Evolutionary conservation across 2,797 vertebrate genomes (phyloP).

Genomic region (Eulemur rubriventer): DNA sequence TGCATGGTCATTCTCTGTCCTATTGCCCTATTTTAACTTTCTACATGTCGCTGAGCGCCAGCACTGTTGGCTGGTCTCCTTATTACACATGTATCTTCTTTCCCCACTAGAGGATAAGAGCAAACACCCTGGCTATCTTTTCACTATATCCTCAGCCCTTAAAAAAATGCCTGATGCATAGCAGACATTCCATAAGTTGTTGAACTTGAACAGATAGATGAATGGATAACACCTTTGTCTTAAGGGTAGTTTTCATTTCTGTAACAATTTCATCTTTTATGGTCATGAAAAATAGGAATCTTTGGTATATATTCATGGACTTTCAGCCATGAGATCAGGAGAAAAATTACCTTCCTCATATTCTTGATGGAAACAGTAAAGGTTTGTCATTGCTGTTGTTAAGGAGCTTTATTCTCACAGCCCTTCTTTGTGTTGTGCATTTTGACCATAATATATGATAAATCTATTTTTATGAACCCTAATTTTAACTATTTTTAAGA

Average conservation of each 20-base stretch:
- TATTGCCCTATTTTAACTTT: background rate
- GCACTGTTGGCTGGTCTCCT: background rate
- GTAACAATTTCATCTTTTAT: background rate
- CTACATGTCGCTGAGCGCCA: background rate
- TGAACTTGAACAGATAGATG: background rate
- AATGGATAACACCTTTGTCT: background rate
- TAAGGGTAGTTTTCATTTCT: background rate
- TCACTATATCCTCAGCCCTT: background rate
- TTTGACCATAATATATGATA: background rate
- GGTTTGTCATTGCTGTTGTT: background rate
- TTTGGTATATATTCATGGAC: background rate
- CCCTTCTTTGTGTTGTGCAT: background rate
- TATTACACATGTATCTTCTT: background rate
- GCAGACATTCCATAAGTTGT: background rate
- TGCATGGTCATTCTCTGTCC: background rate
- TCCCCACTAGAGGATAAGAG: background rate
- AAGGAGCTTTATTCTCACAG: background rate
- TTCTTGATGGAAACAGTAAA: background rate
- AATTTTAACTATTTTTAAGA: constrained; percentile 13
- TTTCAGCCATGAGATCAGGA: background rate
- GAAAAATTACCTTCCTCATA: background rate
- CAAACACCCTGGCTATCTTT: background rate
- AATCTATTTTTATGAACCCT: background rate
- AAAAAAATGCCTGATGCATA: background rate
- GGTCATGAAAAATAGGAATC: background rate